Evolutionary conservation across 2,888 invertebrate species (phyloP), one percentile per base, ranked within the genome.

Genomic region (Boloria euphrosyne): DNA sequence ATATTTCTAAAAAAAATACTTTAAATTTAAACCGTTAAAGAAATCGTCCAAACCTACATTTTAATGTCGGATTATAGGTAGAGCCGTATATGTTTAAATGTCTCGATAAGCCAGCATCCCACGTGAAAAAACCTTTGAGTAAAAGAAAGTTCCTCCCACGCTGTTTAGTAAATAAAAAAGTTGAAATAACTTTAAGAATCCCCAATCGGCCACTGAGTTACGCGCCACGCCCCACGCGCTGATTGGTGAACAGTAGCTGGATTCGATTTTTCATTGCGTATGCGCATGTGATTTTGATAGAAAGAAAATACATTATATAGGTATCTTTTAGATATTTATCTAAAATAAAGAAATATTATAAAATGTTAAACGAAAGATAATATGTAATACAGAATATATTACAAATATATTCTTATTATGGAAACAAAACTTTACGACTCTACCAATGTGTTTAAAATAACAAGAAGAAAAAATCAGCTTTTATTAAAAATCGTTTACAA

Each of bases 91-190:
- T 46, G 47, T 53, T 58, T 52, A 58, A 38, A 61, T 65, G 51
- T 22, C 54, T 18, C 46, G 22, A 46, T 58, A 65, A 51, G 63
- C 46, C 47, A 62, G 67, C 69, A 64, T 74, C 89, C 88, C 86
- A 89, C 87, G 87, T 86, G 83, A 83, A 83, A 81, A 80, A 75
- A 76, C 82, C 89, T 83, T 80, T 81, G 75, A 83, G 90, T 85
- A 76, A 81, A 89, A 90, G 91, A 91, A 90, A 90, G 90, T 90
- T 85, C 87, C 90, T 85, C 92, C 90, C 89, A 90, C 90, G 83
- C 83, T 70, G 79, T 77, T 73, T 70, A 64, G 71, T 73, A 78
- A 79, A 80, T 78, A 80, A 81, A 81, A 80, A 82, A 78, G 73
- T 65, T 77, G 77, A 79, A 79, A 77, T 84, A 82, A 31, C 81